phyloP scores from a whole-genome alignment of 1,140 invertebrate genomes.

The Brachionus manjavacas region DNA sequence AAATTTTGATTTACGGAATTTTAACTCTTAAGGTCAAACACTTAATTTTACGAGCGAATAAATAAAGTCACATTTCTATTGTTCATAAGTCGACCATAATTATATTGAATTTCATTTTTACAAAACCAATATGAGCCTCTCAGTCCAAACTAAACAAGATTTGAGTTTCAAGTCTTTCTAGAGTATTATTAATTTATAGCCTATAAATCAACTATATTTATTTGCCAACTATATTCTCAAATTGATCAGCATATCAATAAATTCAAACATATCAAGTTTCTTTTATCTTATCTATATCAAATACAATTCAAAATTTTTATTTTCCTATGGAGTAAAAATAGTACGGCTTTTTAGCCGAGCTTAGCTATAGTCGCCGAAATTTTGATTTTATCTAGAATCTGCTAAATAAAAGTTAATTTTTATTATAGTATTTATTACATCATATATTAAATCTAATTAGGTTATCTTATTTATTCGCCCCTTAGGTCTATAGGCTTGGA shows the following conservation, averaged over 20 bases:
- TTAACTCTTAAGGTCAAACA: not conserved
- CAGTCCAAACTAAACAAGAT: not conserved
- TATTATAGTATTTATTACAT: not conserved
- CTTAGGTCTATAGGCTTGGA: not conserved
- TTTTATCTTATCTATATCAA: not conserved
- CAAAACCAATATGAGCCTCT: not conserved
- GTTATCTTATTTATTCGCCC: not conserved
- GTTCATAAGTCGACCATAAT: not conserved
- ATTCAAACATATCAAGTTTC: constrained; percentile 4
- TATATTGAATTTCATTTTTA: not conserved
- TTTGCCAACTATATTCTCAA: not conserved
- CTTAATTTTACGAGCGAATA: not conserved
- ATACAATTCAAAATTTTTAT: not conserved
- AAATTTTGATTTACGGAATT: not conserved
- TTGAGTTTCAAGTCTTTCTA: not conserved
- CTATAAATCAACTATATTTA: not conserved
- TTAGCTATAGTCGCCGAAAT: not conserved
- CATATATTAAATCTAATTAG: not conserved
- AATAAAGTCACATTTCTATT: constrained; percentile 5
- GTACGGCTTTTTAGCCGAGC: not conserved
- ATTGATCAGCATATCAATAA: not conserved
- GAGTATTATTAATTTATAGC: not conserved
- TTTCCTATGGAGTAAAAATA: not conserved
- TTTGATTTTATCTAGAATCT: not conserved
- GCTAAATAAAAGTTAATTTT: not conserved